A percentile compares a stretch with the other conserved stretches of the same genome.
These are phyloP conservation scores for Rhynchonycteris naso DNA, from an alignment of 2,797 vertebrate species.

Conservation along the genomic window DNA sequence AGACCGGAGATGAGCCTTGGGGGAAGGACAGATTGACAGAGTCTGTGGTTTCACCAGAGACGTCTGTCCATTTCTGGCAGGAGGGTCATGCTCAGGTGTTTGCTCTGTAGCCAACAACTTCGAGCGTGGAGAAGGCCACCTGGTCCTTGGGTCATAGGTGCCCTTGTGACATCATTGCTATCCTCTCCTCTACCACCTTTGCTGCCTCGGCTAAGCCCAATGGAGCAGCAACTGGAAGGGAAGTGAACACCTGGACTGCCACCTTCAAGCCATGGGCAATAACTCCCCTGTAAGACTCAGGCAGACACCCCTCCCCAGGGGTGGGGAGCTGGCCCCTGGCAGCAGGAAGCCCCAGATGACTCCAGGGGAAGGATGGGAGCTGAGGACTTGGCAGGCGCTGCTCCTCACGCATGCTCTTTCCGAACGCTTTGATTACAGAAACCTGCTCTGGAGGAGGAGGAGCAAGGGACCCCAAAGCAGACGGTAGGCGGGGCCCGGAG, in stretches of 20 bases:
- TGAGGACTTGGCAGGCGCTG: background rate
- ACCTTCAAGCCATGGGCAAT: slow-evolving; percentile 55
- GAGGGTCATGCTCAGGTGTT: background rate
- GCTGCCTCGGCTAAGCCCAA: background rate
- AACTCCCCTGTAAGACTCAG: slow-evolving; percentile 51
- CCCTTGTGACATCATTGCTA: slow-evolving; percentile 70
- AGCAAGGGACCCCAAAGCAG: rapidly evolving
- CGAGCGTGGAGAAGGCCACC: background rate
- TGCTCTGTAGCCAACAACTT: background rate
- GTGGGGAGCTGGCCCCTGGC: background rate
- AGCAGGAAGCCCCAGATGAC: background rate
- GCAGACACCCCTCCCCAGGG: background rate
- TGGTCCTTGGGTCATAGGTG: slow-evolving; percentile 54
- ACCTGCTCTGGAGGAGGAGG: rapidly evolving
- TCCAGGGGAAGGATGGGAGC: background rate
- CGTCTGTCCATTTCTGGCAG: background rate
- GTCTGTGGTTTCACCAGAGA: background rate
- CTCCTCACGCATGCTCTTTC: background rate
- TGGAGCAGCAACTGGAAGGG: slow-evolving; percentile 23
- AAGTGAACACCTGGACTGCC: slow-evolving; percentile 38
- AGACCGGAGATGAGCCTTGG: background rate
- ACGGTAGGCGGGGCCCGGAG: slow-evolving; percentile 46
- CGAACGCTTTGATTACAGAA: slow-evolving; percentile 34
- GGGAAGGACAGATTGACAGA: background rate
- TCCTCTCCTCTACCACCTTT: background rate